Evolutionary conservation across 2,113 vertebrate species (phyloP).

Genomic region (Nyctereutes procyonoides): DNA sequence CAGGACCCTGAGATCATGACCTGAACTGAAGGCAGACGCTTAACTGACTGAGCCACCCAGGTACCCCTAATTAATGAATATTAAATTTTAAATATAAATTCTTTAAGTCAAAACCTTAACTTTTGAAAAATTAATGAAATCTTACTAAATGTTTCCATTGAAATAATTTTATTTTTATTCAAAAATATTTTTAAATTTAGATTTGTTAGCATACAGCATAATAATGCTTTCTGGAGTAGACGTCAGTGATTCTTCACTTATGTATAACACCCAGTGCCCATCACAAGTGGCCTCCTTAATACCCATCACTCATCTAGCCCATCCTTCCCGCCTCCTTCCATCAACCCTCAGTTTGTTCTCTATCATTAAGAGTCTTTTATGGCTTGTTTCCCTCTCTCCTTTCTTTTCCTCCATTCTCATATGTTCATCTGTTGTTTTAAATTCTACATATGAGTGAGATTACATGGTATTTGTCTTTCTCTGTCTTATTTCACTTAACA

Average conservation of each 20-base stretch:
- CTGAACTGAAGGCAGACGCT: no score
- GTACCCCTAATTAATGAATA: neutral
- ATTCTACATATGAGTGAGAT: neutral
- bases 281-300: neutral
- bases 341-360: neutral
- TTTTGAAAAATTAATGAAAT: conserved; percentile 2
- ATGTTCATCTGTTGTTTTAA: neutral
- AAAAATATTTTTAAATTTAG: neutral
- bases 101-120: neutral
- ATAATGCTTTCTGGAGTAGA: neutral
- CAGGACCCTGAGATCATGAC: no score
- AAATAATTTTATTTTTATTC: neutral
- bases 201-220: neutral
- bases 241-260: neutral
- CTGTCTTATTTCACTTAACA: neutral
- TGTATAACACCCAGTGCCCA: neutral
- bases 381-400: neutral
- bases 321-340: neutral
- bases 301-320: neutral
- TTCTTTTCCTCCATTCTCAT: neutral
- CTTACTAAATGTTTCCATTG: neutral
- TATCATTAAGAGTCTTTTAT: neutral
- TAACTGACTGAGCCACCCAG: neutral
- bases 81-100: conserved; percentile 2
- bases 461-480: neutral